Conservation (phyloP, 2,113 vertebrate species). For the Tetraodon nigroviridis region DNA sequence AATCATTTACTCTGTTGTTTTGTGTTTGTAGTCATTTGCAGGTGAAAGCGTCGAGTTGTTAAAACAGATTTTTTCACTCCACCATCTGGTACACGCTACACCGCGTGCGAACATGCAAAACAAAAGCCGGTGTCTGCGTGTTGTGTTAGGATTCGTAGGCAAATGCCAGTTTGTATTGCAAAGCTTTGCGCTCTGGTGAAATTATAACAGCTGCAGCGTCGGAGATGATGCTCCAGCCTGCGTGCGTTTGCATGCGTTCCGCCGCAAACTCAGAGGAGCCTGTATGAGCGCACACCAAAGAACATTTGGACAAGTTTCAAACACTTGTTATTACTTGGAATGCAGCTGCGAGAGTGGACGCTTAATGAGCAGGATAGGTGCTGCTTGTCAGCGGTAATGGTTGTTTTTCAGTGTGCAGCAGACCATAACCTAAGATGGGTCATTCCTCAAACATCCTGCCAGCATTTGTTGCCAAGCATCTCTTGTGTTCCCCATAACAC, state of each 20-base stretch:
- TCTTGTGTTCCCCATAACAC: conserved; percentile 56
- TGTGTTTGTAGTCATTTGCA: too few species aligned
- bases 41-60: conserved; percentile 12
- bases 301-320: conserved; percentile 21
- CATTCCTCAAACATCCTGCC: conserved; percentile 67
- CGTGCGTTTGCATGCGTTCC: conserved; percentile 41
- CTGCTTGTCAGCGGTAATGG: conserved; percentile 66
- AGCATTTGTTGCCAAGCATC: conserved; percentile 61
- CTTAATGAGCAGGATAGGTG: conserved; percentile 63
- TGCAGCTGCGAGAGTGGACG: conserved; percentile 36
- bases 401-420: conserved; percentile 59
- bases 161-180: conserved; percentile 54
- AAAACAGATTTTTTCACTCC: conserved; percentile 30
- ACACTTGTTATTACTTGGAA: conserved; percentile 35
- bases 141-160: conserved; percentile 33
- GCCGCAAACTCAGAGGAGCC: too few species aligned
- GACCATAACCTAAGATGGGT: conserved; percentile 45
- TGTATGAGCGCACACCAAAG: background rate
- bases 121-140: conserved; percentile 20
- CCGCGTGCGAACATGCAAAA: conserved; percentile 53
- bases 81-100: conserved; percentile 23
- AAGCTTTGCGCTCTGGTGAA: conserved; percentile 31
- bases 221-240: conserved; percentile 4
- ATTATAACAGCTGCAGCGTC: conserved; percentile 19
- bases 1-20: too few species aligned